Evolutionary conservation across 2,113 vertebrate genomes (phyloP), one percentile per base, ranked within the genome.

Genomic region (Solea solea): DNA sequence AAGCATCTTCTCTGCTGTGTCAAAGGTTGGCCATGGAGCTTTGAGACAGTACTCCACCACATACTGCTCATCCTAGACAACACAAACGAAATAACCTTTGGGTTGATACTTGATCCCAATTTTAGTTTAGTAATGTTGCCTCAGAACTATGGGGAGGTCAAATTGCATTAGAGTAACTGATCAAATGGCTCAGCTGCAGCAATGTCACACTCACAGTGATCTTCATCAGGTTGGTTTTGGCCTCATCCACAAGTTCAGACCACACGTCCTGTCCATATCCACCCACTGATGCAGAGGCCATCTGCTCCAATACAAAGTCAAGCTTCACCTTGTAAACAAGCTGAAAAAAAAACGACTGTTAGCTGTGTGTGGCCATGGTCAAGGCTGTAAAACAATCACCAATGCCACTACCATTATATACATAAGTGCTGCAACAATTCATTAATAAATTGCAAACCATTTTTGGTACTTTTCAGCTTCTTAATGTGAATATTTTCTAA

Each of bases 301-400:
- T 74, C 86, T 95, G 95, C 87, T 98, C 97, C 89, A 98, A 84
- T 72, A 97, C 91, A 72, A 94, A 93, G 66, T 95, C 96, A 28
- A 96, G 91, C 91, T 96, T 98, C 46, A 98, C 96, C 89, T 98
- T 98, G 76, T 99, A 96, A 11, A 99, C 97, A 56, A 98, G 95
- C 98, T 99, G 76, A 59, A 76, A 4, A 79, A 59, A 75, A 64
- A 0, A 69, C 3, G 16, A 72, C 4, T 12, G 25, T 67, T 13
- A 74, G 14, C 46, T 44, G 11, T 62, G 2, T 49, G 34, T 3
- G 40, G 12, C 12, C 5, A 0, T 11, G 15, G 2, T 56, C 10
- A 55, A 7, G 1, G 13, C 2, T 4, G 28, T 5, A 21, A 70
- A 48, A 69, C 28, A 1, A 70, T 15, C 5, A 16, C 14, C 15